These are phyloP conservation scores for Zalophus californianus DNA, from an alignment of 2,797 vertebrate genomes.

Conservation along the genomic window DNA sequence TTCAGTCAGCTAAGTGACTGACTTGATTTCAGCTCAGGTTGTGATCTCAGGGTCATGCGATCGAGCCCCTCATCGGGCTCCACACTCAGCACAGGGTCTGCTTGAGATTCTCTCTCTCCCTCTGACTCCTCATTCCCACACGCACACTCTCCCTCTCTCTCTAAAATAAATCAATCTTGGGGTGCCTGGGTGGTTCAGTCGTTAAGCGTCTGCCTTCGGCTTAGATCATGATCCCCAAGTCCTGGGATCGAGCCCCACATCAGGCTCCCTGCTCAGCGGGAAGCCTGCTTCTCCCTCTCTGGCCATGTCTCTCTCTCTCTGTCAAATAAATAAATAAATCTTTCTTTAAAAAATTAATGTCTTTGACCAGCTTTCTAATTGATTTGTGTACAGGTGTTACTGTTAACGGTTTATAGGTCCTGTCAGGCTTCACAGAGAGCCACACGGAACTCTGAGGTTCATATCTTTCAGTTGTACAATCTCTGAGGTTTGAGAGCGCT, in stretches of 20 bases:
- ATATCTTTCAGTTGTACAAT: background rate
- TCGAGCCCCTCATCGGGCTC: background rate
- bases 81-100: background rate
- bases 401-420: background rate
- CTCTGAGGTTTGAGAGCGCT: slow-evolving; percentile 35
- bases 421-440: slow-evolving; percentile 1
- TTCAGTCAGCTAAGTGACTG: background rate
- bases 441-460: background rate
- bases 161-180: background rate
- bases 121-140: background rate
- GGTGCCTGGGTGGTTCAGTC: no score
- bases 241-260: no score
- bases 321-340: no score
- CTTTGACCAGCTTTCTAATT: slow-evolving; percentile 31
- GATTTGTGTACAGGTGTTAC: slow-evolving; percentile 34
- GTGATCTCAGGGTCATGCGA: background rate
- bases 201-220: no score
- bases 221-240: no score
- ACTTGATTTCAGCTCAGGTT: background rate
- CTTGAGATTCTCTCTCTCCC: background rate
- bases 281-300: no score
- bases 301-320: no score
- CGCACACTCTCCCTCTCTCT: background rate
- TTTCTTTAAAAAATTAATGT: background rate
- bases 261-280: no score